Evolutionary conservation across 2,888 invertebrate genomes (phyloP).

Genomic region (Aleiodes testaceus): DNA sequence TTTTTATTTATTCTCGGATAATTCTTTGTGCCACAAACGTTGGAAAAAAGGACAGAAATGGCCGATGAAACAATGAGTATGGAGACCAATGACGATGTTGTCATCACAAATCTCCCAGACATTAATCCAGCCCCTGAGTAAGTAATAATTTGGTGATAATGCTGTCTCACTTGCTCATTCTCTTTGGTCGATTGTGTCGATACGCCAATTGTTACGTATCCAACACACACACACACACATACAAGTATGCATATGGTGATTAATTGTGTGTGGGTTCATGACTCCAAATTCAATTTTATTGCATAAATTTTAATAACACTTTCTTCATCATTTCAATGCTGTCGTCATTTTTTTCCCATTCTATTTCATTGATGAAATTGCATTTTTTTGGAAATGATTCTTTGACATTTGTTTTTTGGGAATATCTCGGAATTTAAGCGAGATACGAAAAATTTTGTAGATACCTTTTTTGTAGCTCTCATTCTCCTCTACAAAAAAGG

Average conservation of each 20-base stretch:
- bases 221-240: neutral
- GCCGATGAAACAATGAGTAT: slow-evolving; percentile 47
- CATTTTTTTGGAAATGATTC: too few species aligned
- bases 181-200: neutral
- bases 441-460: too few species aligned
- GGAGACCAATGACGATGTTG: slow-evolving; percentile 46
- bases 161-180: neutral
- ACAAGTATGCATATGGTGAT: slow-evolving; percentile 22
- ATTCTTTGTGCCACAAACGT: slow-evolving; percentile 30
- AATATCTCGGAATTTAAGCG: too few species aligned
- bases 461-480: too few species aligned
- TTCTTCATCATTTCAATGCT: neutral
- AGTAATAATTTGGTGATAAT: slow-evolving; percentile 21
- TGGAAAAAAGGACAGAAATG: slow-evolving; percentile 42
- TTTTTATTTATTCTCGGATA: slow-evolving; percentile 19
- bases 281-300: slow-evolving; percentile 9
- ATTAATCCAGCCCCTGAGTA: slow-evolving; percentile 18
- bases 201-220: slow-evolving; percentile 26
- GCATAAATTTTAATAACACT: slow-evolving; percentile 13
- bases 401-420: too few species aligned
- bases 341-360: neutral
- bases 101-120: slow-evolving; percentile 22
- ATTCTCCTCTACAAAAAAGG: too few species aligned
- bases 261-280: slow-evolving; percentile 7
- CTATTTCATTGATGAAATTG: too few species aligned